Percentiles rank a stretch among this genome's conserved stretches.
These are phyloP conservation scores for Echinops telfairi DNA, from an alignment of 2,113 vertebrate genomes.

Conservation along the genomic window DNA sequence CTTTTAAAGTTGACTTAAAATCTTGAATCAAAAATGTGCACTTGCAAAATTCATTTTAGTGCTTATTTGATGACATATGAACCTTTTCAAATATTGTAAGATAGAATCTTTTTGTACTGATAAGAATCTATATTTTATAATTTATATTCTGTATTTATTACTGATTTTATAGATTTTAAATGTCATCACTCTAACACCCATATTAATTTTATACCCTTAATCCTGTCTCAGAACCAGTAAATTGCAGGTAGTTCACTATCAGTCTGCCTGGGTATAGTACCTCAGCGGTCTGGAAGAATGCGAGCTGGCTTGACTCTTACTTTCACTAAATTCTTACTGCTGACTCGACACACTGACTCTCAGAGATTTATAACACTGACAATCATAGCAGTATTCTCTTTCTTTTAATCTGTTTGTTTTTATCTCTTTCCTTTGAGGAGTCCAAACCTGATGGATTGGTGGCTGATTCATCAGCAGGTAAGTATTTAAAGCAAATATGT, in stretches of 20 bases:
- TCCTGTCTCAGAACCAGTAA: slow-evolving; percentile 9
- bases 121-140: neutral
- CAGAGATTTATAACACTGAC: slow-evolving; percentile 40
- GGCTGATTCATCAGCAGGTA: slow-evolving; percentile 91
- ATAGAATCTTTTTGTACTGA: neutral
- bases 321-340: slow-evolving; percentile 42
- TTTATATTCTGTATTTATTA: slow-evolving; percentile 18
- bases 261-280: neutral
- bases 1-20: slow-evolving; percentile 4
- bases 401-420: slow-evolving; percentile 60
- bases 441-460: slow-evolving; percentile 91
- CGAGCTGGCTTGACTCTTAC: neutral
- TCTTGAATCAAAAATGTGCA: too few relatives aligned
- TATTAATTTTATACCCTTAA: slow-evolving; percentile 10
- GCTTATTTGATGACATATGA: neutral
- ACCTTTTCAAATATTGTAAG: slow-evolving; percentile 37
- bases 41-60: neutral
- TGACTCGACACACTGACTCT: slow-evolving; percentile 14
- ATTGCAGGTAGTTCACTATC: neutral
- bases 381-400: slow-evolving; percentile 32
- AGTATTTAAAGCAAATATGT: slow-evolving; percentile 68
- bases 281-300: slow-evolving; percentile 2
- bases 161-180: slow-evolving; percentile 10
- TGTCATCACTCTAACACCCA: neutral
- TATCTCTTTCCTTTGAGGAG: slow-evolving; percentile 84